These are phyloP conservation scores for Tetropium fuscum DNA, from an alignment of 2,888 invertebrate genomes.

Conservation along the genomic window DNA sequence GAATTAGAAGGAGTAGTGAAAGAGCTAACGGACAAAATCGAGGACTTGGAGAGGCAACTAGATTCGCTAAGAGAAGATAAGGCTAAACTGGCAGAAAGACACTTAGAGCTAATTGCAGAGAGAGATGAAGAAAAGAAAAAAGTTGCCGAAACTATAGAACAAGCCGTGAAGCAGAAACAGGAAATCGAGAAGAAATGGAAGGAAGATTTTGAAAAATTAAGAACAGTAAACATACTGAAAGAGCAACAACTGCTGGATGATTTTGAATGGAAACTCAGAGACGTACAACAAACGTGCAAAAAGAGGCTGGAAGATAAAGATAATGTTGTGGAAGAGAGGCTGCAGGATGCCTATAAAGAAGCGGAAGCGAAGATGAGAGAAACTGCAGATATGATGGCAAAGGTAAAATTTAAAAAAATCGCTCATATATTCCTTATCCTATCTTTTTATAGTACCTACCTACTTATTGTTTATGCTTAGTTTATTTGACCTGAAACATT, in stretches of 20 bases:
- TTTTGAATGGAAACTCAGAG: constrained; percentile 87
- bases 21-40: constrained; percentile 67
- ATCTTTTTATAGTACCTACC: too few species aligned
- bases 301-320: constrained; percentile 73
- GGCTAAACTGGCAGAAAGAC: constrained; percentile 63
- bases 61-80: constrained; percentile 67
- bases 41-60: constrained; percentile 67
- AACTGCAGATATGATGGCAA: constrained; percentile 62
- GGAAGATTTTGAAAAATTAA: constrained; percentile 75
- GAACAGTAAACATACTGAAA: constrained; percentile 76
- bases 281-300: constrained; percentile 79
- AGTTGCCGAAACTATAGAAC: constrained; percentile 71
- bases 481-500: too few species aligned
- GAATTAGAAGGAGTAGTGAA: constrained; percentile 67
- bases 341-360: constrained; percentile 63
- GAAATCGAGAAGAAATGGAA: constrained; percentile 73
- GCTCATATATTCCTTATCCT: too few species aligned
- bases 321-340: constrained; percentile 69
- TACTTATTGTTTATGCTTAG: too few species aligned
- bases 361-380: constrained; percentile 62
- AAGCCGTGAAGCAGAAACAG: constrained; percentile 72
- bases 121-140: constrained; percentile 68
- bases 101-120: constrained; percentile 60
- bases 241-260: constrained; percentile 82
- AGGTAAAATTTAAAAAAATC: constrained; percentile 56